Evolutionary conservation across 2,797 vertebrate genomes (phyloP), one percentile per base, ranked within the genome.

Genomic region (Monodelphis domestica): DNA sequence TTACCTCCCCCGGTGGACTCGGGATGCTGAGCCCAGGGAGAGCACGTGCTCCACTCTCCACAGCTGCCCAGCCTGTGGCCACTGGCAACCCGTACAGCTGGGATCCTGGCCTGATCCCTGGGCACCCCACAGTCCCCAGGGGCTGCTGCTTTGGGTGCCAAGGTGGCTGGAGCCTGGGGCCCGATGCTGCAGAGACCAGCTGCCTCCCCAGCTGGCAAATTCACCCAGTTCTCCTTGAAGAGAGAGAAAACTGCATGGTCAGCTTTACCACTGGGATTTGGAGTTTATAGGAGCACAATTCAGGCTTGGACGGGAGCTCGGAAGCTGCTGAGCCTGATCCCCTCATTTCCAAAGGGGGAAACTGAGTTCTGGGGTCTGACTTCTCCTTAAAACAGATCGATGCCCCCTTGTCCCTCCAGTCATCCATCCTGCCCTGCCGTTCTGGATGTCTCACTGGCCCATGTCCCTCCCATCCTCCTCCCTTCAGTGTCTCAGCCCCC

Each of bases 71-170:
- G 54, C 54, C 51, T 89, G 63, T 21, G 10, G 9, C 70, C 91
- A 70, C 56, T 54, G 38, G 89, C 30, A 33, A 57, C n/a, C 52
- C 90, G 87, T 52, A 11, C 89, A 38, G n/a, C 21, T 63, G 55
- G 52, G 89, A 52, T 91, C 89, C 59, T n/a, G 29, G 88, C 28
- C 56, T 89, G n/a, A 84, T 50, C 94, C 54, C 63, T n/a, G 95
- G 38, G 54, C 12, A 53, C 28, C 55, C 59, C 0, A 53, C 0
- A 88, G 51, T 38, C 70, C 21, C 38, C 24, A 28, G 24, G 38
- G 38, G 21, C 15, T 21, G n/a, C 59, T 70, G n/a, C 9, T 26
- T 7, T 24, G 38, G 38, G 45, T n/a, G n/a, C n/a, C n/a, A n/a
- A n/a, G n/a, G n/a, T n/a, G n/a, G n/a, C n/a, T n/a, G n/a, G n/a